These are phyloP conservation scores for Macroramphosus scolopax DNA, from an alignment of 2,797 vertebrate genomes.

Conservation along the genomic window DNA sequence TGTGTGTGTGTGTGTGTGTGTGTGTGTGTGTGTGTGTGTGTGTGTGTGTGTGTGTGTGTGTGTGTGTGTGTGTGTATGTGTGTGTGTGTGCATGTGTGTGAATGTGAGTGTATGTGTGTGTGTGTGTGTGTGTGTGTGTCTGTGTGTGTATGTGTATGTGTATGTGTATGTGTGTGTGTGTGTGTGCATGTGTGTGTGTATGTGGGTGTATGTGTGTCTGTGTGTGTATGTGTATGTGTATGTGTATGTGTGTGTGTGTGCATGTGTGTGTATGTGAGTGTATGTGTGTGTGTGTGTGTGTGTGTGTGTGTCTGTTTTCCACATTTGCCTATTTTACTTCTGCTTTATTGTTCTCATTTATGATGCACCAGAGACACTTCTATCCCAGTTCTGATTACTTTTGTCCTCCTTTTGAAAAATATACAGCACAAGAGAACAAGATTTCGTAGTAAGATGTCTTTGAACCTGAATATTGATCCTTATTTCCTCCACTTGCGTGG, in stretches of 20 bases:
- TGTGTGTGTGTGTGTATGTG: slow-evolving; percentile 2
- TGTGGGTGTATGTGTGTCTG: slow-evolving; percentile 7
- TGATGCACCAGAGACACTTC: too few species aligned
- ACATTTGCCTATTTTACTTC: too few species aligned
- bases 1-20: slow-evolving; percentile 8
- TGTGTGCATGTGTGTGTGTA: too few species aligned
- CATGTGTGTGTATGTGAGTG: slow-evolving; percentile 5
- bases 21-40: background rate
- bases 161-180: background rate
- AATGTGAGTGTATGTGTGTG: too few species aligned
- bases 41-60: slow-evolving; percentile 2
- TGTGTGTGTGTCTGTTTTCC: background rate
- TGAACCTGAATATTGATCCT: too few species aligned
- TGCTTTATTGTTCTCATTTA: too few species aligned
- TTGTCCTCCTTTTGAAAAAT: too few species aligned
- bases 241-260: background rate
- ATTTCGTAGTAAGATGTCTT: too few species aligned
- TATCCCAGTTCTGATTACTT: too few species aligned
- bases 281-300: background rate
- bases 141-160: background rate
- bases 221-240: background rate
- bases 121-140: slow-evolving; percentile 2
- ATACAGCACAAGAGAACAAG: too few species aligned
- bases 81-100: too few species aligned
- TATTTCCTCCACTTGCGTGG: background rate